Conservation (phyloP, 2,888 invertebrate species). For the Rhimphoctona megacephalus region DNA sequence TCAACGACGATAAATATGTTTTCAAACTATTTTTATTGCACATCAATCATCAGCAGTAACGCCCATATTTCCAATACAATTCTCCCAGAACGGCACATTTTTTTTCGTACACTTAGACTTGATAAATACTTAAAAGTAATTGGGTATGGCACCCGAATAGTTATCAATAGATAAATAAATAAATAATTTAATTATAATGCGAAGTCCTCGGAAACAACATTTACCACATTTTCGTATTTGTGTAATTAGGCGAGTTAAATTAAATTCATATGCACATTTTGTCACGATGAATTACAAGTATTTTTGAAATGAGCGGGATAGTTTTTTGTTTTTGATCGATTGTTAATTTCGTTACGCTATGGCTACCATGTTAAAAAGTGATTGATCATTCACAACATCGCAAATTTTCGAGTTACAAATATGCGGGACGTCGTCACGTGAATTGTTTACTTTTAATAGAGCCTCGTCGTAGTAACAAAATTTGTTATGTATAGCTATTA, state of each 20-base stretch:
- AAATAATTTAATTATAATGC: constrained; percentile 66
- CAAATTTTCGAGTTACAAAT: constrained; percentile 18
- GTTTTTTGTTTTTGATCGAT: constrained; percentile 42
- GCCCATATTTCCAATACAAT: constrained; percentile 42
- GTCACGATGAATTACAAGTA: constrained; percentile 28
- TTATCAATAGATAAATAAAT: constrained; percentile 71
- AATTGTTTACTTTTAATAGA: constrained; percentile 65
- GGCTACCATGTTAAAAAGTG: constrained; percentile 68
- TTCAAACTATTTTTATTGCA: constrained; percentile 61
- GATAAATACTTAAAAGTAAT: constrained; percentile 66
- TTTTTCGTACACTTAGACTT: constrained; percentile 32
- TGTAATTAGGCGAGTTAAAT: not conserved
- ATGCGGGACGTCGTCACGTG: constrained; percentile 21
- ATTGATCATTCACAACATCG: constrained; percentile 24
- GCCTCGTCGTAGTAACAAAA: constrained; percentile 67
- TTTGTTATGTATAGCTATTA: constrained; percentile 45
- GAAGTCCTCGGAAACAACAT: constrained; percentile 4
- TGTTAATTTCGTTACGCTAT: constrained; percentile 63
- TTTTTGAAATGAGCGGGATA: constrained; percentile 36
- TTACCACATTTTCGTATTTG: not conserved
- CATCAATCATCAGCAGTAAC: constrained; percentile 62
- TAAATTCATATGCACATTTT: constrained; percentile 23
- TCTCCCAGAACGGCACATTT: constrained; percentile 45
- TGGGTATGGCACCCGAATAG: constrained; percentile 82
- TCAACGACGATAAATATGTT: constrained; percentile 30